A percentile compares a stretch with the other conserved stretches of the same genome.
phyloP scores from a whole-genome alignment of 2,113 vertebrate genomes.

The Gorsachius goisagi region DNA sequence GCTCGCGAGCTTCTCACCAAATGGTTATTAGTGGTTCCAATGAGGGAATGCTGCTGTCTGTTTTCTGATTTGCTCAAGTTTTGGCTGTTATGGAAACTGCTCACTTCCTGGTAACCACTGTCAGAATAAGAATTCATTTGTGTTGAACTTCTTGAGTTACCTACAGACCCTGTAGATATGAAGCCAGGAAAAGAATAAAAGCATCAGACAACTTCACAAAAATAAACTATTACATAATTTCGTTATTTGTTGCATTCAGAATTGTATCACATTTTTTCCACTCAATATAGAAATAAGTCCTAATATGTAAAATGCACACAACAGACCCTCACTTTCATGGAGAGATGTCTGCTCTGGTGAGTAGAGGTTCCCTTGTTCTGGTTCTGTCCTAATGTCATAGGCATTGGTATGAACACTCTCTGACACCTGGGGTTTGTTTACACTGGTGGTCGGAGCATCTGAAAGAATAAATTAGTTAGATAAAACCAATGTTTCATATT shows the following conservation, averaged over 20 bases:
- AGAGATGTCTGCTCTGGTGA: slow-evolving; percentile 92
- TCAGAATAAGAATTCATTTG: slow-evolving; percentile 99
- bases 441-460: slow-evolving; percentile 83
- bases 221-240: not conserved
- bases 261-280: not conserved
- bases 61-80: slow-evolving; percentile 83
- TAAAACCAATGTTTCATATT: not conserved
- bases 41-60: slow-evolving; percentile 85
- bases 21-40: slow-evolving; percentile 73
- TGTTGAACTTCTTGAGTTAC: slow-evolving; percentile 93
- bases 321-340: slow-evolving; percentile 99
- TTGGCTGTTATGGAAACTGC: slow-evolving; percentile 89
- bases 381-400: slow-evolving; percentile 86
- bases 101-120: slow-evolving; percentile 96
- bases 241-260: not conserved
- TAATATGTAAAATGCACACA: slow-evolving; percentile 74
- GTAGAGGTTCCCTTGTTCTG: slow-evolving; percentile 87
- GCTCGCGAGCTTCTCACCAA: slow-evolving; percentile 85
- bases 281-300: slow-evolving; percentile 1
- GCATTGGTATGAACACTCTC: slow-evolving; percentile 84
- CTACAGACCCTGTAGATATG: slow-evolving; percentile 82
- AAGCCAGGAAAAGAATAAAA: slow-evolving; percentile 31
- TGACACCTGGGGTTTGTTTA: slow-evolving; percentile 82
- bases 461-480: slow-evolving; percentile 54
- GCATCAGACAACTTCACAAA: not conserved